These are phyloP conservation scores for Flabesymbios commensalis DNA, from an alignment of 2,888 invertebrate genomes.

Conservation along the genomic window DNA sequence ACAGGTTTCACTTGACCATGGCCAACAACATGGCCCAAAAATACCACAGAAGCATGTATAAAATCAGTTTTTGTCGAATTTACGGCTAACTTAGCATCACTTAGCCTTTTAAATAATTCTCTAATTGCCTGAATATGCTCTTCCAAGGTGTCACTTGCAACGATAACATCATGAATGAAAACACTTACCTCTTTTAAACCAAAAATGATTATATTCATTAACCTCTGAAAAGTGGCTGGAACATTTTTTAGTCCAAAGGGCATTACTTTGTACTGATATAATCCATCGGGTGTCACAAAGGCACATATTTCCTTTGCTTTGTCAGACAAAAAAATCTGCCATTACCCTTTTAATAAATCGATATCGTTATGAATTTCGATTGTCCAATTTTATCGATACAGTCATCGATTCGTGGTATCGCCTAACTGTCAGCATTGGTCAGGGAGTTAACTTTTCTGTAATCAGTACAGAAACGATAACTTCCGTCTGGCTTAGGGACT, in stretches of 20 bases:
- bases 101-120: neutral
- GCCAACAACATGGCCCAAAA: constrained; percentile 31
- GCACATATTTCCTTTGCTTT: too few species aligned
- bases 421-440: constrained; percentile 38
- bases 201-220: neutral
- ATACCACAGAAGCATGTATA: constrained; percentile 22
- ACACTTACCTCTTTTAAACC: neutral
- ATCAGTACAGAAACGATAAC: constrained; percentile 33
- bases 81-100: neutral
- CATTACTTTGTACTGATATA: too few species aligned
- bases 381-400: constrained; percentile 37
- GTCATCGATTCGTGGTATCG: constrained; percentile 36
- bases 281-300: too few species aligned
- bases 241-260: neutral
- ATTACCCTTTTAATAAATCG: constrained; percentile 36
- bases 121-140: neutral
- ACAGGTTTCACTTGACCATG: constrained; percentile 13
- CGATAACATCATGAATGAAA: constrained; percentile 1
- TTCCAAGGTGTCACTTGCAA: neutral
- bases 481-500: constrained; percentile 12
- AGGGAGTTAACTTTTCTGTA: constrained; percentile 35
- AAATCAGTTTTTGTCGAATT: constrained; percentile 18
- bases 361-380: constrained; percentile 36
- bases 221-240: neutral
- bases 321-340: too few species aligned